Percentiles rank a stretch among this genome's conserved stretches.
Evolutionary conservation across 2,888 invertebrate genomes (phyloP).

Genomic region (Busseola fusca): DNA sequence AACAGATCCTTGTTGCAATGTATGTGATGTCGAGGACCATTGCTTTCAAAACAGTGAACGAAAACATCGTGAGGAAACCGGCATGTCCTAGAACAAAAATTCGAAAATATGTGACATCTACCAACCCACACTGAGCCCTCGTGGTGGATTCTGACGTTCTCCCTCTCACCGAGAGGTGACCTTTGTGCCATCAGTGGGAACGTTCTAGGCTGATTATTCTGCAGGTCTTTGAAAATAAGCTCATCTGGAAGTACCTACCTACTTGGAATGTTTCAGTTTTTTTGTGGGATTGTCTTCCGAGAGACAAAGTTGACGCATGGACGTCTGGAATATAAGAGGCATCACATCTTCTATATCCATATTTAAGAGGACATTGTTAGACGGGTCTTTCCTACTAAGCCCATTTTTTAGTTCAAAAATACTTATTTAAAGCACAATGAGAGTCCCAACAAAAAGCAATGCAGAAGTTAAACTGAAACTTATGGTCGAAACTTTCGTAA

Average conservation of each 20-base stretch:
- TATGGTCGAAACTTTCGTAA: neutral
- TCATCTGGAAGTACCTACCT: neutral
- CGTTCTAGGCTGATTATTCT: no score
- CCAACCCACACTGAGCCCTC: no score
- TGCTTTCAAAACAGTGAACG: no score
- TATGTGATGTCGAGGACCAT: no score
- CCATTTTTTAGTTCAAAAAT: neutral
- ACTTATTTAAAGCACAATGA: neutral
- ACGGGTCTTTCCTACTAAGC: neutral
- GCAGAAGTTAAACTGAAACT: neutral
- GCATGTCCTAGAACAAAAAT: no score
- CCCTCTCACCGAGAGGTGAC: no score
- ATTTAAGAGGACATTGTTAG: neutral
- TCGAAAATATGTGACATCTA: no score
- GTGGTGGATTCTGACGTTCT: no score
- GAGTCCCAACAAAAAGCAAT: neutral
- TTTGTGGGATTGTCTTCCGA: neutral
- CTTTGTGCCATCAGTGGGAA: no score
- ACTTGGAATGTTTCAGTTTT: neutral
- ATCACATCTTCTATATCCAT: neutral
- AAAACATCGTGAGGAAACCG: no score
- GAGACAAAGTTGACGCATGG: no score
- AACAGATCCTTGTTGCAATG: neutral
- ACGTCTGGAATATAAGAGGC: neutral
- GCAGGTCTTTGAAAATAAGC: neutral